Evolutionary conservation across 2,113 vertebrate genomes (phyloP).

Genomic region (Gnathonemus echidnorhynchus): DNA sequence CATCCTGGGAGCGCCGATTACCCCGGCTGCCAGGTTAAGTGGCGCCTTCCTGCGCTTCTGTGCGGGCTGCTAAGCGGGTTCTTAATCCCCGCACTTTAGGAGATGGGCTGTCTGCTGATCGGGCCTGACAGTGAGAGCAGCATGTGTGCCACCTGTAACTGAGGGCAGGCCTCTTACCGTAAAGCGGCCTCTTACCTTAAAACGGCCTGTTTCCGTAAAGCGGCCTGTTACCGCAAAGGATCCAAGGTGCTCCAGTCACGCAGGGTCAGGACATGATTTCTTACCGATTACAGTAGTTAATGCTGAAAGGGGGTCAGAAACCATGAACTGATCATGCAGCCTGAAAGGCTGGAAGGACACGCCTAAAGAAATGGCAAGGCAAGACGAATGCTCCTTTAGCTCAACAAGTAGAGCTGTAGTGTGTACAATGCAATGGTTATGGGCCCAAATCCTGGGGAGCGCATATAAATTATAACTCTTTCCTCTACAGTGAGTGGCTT

Average conservation of each 20-base stretch:
- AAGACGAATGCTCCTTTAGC: background rate
- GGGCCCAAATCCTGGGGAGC: background rate
- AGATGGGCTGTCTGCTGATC: constrained; percentile 12
- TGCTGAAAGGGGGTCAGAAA: background rate
- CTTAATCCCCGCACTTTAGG: background rate
- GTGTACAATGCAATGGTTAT: background rate
- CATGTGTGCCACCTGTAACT: background rate
- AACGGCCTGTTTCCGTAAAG: background rate
- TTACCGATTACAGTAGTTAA: background rate
- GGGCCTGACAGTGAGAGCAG: background rate
- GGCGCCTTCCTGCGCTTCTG: background rate
- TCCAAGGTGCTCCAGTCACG: background rate
- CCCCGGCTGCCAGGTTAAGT: background rate
- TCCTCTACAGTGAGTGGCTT: background rate
- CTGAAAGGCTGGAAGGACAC: background rate
- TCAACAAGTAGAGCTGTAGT: background rate
- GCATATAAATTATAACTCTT: background rate
- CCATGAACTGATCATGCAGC: background rate
- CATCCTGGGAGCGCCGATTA: background rate
- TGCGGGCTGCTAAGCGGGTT: background rate
- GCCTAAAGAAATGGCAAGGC: background rate
- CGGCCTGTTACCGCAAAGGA: background rate
- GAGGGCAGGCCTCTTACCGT: background rate
- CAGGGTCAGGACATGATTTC: background rate
- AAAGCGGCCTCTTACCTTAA: background rate